Evolutionary conservation across 2,888 invertebrate genomes (phyloP), one percentile per base, ranked within the genome.

Genomic region (Chloroclystis v-ata): DNA sequence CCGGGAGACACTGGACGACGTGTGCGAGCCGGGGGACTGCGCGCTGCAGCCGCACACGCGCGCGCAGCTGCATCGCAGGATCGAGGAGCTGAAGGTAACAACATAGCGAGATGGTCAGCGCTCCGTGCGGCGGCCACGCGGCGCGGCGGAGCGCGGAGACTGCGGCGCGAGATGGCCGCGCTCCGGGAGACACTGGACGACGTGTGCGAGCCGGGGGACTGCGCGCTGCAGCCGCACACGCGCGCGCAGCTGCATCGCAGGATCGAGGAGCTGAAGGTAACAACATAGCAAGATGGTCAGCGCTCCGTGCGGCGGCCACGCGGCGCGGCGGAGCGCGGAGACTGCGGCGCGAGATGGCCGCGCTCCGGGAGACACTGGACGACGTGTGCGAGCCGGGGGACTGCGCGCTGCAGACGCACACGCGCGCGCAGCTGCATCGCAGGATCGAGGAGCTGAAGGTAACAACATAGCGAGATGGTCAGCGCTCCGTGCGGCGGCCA

Each of bases 161-260:
- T 91, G 38, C 91, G 93, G 83, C 85, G 88, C 56, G 92, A 92
- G 71, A 82, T 92, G 73, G 81, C 88, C 44, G 89, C 89, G 28
- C 82, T 92, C 52, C 83, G 89, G 52, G 91, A 91, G 60, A 82
- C 88, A 38, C 85, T 92, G 58, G 85, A 90, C 50, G 89, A 90
- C 46, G 80, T 91, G 59, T 91, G 91, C 71, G 89, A 91, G 65
- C 90, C 90, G 69, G 75, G 89, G 63, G 72, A 91, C 89, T 81
- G 89, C 81, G 76, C 89, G 67, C 89, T 69, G 57, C 91, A 84
- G 71, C 90, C 74, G 67, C 90, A 78, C 66, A 89, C 76, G 58
- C 87, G 70, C 61, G 87, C 82, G 2, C 20, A 20, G 5, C 20
- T 20, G 20, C 20, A 20, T 5, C 20, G 20, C 20, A 20, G 20